These are phyloP conservation scores for Potamarius usumacintae DNA, from an alignment of 2,113 vertebrate genomes.

Conservation along the genomic window DNA sequence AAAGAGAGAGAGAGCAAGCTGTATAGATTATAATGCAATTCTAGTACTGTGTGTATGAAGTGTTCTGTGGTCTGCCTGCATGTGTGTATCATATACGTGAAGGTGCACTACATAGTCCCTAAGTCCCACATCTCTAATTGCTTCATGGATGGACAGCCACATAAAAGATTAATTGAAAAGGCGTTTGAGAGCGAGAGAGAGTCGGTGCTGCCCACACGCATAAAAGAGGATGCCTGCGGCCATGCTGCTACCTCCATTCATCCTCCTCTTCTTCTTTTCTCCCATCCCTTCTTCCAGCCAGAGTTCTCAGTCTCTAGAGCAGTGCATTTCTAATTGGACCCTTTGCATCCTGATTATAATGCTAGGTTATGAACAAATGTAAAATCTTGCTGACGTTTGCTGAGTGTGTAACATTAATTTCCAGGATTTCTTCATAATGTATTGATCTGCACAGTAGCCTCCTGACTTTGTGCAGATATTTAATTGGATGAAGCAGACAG, in stretches of 20 bases:
- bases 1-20: not conserved
- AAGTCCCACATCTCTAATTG: conserved; percentile 49
- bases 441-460: conserved; percentile 14
- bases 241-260: conserved; percentile 35
- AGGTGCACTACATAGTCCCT: conserved; percentile 27
- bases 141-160: conserved; percentile 44
- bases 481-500: conserved; percentile 44
- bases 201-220: conserved; percentile 4
- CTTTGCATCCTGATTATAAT: conserved; percentile 39
- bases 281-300: not conserved
- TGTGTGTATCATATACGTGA: conserved; percentile 7
- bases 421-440: conserved; percentile 23
- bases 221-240: conserved; percentile 26
- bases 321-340: conserved; percentile 34
- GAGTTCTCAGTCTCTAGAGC: not conserved
- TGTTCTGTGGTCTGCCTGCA: conserved; percentile 15
- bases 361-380: not conserved
- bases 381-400: not conserved
- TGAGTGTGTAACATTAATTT: conserved; percentile 6
- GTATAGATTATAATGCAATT: conserved; percentile 24
- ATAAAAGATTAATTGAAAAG: conserved; percentile 56
- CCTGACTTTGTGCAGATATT: conserved; percentile 22
- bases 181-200: conserved; percentile 20
- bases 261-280: not conserved
- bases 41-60: conserved; percentile 5